A percentile compares a stretch with the other conserved stretches of the same genome.
Conservation (phyloP, 1,140 invertebrate genomes). For the Lasioglossum albipes region DNA sequence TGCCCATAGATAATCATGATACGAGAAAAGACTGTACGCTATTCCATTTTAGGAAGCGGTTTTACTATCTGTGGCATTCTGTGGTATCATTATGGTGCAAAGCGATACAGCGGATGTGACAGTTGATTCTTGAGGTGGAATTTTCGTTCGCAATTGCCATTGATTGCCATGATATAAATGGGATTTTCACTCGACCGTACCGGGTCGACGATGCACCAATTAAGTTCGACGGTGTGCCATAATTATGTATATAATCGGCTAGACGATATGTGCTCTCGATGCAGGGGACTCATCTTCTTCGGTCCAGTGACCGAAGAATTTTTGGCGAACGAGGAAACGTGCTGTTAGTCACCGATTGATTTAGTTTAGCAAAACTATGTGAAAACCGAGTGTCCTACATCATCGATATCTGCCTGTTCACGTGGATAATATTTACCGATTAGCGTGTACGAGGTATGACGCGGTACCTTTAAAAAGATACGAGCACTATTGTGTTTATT, state of each 20-base stretch:
- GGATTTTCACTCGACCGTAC: neutral
- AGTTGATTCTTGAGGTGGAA: neutral
- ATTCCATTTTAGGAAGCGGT: too few species aligned
- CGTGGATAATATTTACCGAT: neutral
- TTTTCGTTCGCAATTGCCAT: neutral
- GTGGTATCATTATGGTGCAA: neutral
- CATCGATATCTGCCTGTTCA: neutral
- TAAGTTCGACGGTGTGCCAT: neutral
- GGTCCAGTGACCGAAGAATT: constrained; percentile 17
- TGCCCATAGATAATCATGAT: too few species aligned
- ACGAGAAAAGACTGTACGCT: too few species aligned
- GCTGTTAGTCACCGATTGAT: constrained; percentile 3
- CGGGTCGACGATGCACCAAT: constrained; percentile 21
- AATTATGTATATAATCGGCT: constrained; percentile 16
- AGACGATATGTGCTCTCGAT: constrained; percentile 21
- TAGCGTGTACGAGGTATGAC: neutral
- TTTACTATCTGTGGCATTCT: neutral
- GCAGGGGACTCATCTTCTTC: neutral
- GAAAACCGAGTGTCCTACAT: neutral
- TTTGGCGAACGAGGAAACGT: neutral
- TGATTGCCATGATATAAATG: neutral
- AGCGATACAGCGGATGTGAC: neutral
- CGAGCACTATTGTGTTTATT: neutral
- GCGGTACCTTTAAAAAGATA: constrained; percentile 1
- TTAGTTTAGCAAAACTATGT: constrained; percentile 6